Evolutionary conservation across 2,888 invertebrate species (phyloP), one percentile per base, ranked within the genome.

Genomic region (Salpingus planirostris): DNA sequence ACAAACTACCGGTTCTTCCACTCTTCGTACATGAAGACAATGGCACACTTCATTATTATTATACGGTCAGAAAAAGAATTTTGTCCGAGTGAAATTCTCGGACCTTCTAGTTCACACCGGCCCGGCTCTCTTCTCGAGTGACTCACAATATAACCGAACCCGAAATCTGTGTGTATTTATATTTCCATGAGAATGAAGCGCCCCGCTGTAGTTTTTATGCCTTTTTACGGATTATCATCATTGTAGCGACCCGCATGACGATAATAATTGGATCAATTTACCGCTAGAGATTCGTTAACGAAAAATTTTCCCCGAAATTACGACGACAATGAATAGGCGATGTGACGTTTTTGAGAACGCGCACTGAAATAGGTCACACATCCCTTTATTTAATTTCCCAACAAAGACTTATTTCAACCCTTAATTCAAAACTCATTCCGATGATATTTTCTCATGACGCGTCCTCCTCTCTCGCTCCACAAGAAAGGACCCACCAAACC

Each of bases 391-490:
- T 52, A 46, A 38, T 46, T 40, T 43, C 47, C n/a, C 40, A 48
- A 60, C 60, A 60, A 61, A 57, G 60, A 60, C 60, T 8, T n/a
- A n/a, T n/a, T n/a, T 59, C 60, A 60, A 59, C 62, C 62, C 62
- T 63, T 61, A 60, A 64, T 62, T 62, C 60, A 54, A 59, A 60
- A 57, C 57, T 55, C 55, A 60, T 61, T 58, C 54, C 54, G 55
- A 58, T 60, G 59, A 62, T 59, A 62, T 62, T 63, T 64, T 64
- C 62, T 62, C 63, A 63, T 18, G 18, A 18, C 8, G 18, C 8
- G 18, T 55, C 60, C 47, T 39, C 43, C 44, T 44, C 41, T 34
- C 41, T 29, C n/a, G 4, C 27, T 18, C 15, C 8, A n/a, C 3
- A 28, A 15, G 11, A 28, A 8, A 28, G 13, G 12, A 21, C n/a